A percentile compares a stretch with the other conserved stretches of the same genome.
phyloP scores from a whole-genome alignment of 1,140 invertebrate species.

The Araneus ventricosus region DNA sequence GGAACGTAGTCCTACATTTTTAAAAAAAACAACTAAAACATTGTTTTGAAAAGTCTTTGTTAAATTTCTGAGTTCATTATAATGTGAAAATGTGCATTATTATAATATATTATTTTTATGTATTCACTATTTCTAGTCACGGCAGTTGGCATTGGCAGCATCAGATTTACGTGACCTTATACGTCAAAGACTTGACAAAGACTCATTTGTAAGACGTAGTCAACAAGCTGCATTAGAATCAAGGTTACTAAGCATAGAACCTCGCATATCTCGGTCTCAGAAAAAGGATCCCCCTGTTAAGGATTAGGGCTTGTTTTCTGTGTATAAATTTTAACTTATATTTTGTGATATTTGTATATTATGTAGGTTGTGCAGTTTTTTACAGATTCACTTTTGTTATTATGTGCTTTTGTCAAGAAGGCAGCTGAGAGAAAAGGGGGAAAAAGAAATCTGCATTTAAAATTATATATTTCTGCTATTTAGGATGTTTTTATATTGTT shows the following conservation, averaged over 20 bases:
- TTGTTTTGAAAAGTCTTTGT: too few relatives aligned
- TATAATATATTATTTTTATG: neutral
- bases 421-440: too few relatives aligned
- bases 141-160: slow-evolving; percentile 71
- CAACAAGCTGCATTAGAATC: slow-evolving; percentile 74
- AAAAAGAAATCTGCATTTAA: too few relatives aligned
- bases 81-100: neutral
- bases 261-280: slow-evolving; percentile 53
- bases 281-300: slow-evolving; percentile 29
- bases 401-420: neutral
- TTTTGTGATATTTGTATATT: slow-evolving; percentile 61
- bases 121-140: slow-evolving; percentile 63
- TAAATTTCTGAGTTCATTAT: too few relatives aligned
- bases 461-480: too few relatives aligned
- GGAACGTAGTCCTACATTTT: too few relatives aligned
- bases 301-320: slow-evolving; percentile 42
- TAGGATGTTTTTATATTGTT: neutral
- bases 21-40: too few relatives aligned
- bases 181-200: slow-evolving; percentile 74
- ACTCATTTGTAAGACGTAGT: slow-evolving; percentile 67
- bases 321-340: slow-evolving; percentile 64
- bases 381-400: neutral
- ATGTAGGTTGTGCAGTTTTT: neutral
- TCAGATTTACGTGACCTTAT: slow-evolving; percentile 75
- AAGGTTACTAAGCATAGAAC: slow-evolving; percentile 66